Evolutionary conservation across 2,113 vertebrate genomes (phyloP).

Genomic region (Ginglymostoma cirratum): DNA sequence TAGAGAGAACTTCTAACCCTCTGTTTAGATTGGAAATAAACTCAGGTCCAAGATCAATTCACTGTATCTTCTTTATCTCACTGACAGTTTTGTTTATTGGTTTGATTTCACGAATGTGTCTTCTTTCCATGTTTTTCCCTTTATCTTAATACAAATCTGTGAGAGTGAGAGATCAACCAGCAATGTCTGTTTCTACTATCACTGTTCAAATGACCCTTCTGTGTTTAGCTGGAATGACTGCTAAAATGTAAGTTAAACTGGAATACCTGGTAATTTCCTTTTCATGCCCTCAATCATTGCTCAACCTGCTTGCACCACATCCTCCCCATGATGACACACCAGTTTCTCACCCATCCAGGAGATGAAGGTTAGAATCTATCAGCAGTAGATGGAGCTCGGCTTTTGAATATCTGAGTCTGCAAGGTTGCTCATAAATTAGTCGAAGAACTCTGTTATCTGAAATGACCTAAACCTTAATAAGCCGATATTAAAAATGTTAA

Average conservation of each 20-base stretch:
- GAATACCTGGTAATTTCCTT: not conserved
- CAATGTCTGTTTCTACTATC: not conserved
- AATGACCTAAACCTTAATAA: not conserved
- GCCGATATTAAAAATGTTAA: not conserved
- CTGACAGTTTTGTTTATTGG: not conserved
- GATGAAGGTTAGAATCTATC: not conserved
- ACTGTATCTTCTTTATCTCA: not conserved
- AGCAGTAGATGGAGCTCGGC: not conserved
- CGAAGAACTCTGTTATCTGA: not conserved
- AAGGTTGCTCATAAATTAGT: not conserved
- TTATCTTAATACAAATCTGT: not conserved
- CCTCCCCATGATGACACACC: not conserved
- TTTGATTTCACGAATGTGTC: not conserved
- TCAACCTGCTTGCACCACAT: not conserved
- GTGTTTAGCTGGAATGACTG: not conserved
- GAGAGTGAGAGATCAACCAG: not conserved
- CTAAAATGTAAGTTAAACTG: not conserved
- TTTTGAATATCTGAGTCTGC: not conserved
- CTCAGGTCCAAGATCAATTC: not conserved
- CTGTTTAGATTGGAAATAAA: not conserved
- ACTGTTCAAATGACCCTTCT: not conserved
- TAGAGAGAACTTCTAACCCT: not conserved
- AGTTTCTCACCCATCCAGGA: not conserved
- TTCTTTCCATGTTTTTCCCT: not conserved
- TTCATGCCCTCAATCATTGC: not conserved